Evolutionary conservation across 2,113 vertebrate genomes (phyloP), one percentile per base, ranked within the genome.

Genomic region (Engystomops pustulosus): DNA sequence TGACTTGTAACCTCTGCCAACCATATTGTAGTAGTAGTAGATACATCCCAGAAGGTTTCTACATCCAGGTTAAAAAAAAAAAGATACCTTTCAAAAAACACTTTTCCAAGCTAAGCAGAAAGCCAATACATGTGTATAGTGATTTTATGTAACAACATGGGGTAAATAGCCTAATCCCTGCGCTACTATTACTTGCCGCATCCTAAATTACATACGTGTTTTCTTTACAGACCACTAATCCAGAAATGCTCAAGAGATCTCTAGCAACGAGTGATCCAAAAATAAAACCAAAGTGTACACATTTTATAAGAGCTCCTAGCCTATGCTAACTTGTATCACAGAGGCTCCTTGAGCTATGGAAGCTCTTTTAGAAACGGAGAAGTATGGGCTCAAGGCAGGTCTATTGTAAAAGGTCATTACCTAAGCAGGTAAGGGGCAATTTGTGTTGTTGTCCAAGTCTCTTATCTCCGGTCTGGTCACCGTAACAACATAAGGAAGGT

Each of bases 401-500:
- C 25, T 76, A 20, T 74, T 9, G 14, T 20, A 36, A 17, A 32
- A 76, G 75, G 53, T 53, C 0, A 55, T 2, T 25, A 11, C 5
- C 74, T 27, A 3, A 49, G 38, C 51, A 68, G 44, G 32, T 32
- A 7, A 41, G 72, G 44, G 44, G 27, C 23, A 53, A 45, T 72
- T 30, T 44, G 49, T 65, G 81, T 77, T 83, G 30, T 62, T 65
- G 81, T 65, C 71, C 25, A 23, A 62, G 23, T 68, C 30, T 78
- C 47, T 78, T 78, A 78, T 85, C 62, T 79, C 30, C 18, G 20
- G 34, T 70, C 60, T 53, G 51, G 83, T 85, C 77, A 79, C 83
- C 83, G 3, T 85, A 85, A 85, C 83, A 85, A 85, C 75, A 70
- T 3, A 47, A 23, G 17, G 20, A 85, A 79, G 83, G 83, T 38